phyloP scores from a whole-genome alignment of 2,797 vertebrate genomes.

The Falco cherrug region DNA sequence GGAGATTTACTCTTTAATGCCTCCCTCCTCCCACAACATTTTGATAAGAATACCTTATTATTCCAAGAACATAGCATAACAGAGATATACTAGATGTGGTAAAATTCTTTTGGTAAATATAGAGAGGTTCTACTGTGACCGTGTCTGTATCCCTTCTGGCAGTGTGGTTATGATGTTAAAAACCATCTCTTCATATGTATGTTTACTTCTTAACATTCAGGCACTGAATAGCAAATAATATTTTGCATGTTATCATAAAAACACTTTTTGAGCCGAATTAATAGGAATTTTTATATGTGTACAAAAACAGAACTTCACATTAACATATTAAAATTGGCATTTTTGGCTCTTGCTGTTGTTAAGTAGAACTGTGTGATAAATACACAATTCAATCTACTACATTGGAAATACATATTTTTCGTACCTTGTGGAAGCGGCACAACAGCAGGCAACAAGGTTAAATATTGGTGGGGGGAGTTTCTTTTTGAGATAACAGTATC shows the following conservation, averaged over 20 bases:
- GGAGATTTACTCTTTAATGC: background rate
- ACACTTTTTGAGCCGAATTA: background rate
- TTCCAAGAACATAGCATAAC: background rate
- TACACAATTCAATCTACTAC: background rate
- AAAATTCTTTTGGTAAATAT: background rate
- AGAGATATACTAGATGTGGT: background rate
- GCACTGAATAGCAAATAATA: background rate
- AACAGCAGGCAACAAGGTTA: background rate
- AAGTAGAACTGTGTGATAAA: background rate
- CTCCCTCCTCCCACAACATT: background rate
- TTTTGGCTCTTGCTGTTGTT: background rate
- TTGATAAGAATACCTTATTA: background rate
- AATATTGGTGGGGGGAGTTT: background rate
- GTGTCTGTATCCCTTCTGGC: background rate
- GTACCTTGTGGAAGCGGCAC: background rate
- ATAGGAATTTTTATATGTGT: background rate
- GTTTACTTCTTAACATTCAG: background rate
- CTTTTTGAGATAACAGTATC: background rate
- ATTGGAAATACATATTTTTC: background rate
- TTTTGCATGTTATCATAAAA: background rate
- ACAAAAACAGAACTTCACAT: background rate
- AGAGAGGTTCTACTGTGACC: background rate
- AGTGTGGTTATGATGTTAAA: background rate
- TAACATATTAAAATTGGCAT: background rate
- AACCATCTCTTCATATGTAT: background rate